phyloP scores from a whole-genome alignment of 2,888 invertebrate species.

The Limnephilus marmoratus region DNA sequence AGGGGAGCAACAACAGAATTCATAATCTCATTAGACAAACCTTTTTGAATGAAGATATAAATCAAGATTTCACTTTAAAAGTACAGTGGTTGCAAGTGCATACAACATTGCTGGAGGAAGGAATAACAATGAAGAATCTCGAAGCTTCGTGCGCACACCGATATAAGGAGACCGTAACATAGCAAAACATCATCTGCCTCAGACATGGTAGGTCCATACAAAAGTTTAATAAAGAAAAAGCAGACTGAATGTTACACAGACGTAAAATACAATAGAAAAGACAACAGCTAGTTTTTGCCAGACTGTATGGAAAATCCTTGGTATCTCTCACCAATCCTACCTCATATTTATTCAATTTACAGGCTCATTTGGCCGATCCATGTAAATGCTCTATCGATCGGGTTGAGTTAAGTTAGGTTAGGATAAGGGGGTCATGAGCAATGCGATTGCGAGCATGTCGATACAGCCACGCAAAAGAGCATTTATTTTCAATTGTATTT shows the following conservation, averaged over 20 bases:
- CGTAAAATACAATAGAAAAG: neutral
- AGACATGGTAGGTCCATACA: neutral
- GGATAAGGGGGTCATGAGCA: too few relatives aligned
- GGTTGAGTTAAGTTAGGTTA: neutral
- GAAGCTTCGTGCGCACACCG: slow-evolving; percentile 57
- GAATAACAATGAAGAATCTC: slow-evolving; percentile 41
- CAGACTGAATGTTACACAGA: neutral
- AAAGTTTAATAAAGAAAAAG: neutral
- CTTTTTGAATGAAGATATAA: neutral
- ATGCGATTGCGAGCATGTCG: neutral
- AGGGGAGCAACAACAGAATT: neutral
- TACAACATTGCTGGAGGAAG: slow-evolving; percentile 41
- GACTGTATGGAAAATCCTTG: neutral
- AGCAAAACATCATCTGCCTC: slow-evolving; percentile 29
- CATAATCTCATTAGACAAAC: neutral
- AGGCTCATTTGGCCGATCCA: too few relatives aligned
- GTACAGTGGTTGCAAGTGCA: slow-evolving; percentile 9
- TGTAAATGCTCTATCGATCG: neutral
- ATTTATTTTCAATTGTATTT: neutral
- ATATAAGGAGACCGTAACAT: slow-evolving; percentile 40
- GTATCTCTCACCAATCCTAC: neutral
- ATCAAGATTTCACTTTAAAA: neutral
- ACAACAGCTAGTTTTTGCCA: neutral
- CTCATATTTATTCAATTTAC: too few relatives aligned
- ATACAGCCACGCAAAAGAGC: neutral